Conservation (phyloP, 2,888 invertebrate genomes). For the Tortricodes alternella region DNA sequence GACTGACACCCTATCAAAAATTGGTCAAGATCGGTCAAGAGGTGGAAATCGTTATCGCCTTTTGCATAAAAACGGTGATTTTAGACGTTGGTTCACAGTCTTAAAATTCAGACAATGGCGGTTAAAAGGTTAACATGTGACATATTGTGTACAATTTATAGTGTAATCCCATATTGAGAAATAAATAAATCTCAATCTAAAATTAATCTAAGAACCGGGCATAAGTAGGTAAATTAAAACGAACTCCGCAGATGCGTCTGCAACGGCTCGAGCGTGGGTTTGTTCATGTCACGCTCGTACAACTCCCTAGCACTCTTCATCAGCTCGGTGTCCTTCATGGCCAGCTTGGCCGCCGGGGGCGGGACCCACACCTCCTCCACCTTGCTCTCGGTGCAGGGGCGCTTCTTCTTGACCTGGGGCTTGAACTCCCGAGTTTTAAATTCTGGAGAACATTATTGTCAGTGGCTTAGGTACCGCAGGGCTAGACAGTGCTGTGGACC, state of each 20-base stretch:
- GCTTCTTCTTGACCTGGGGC: constrained; percentile 59
- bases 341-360: constrained; percentile 51
- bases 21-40: no score
- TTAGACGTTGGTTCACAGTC: no score
- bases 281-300: constrained; percentile 60
- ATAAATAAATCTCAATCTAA: no score
- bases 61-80: no score
- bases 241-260: constrained; percentile 67
- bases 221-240: constrained; percentile 34
- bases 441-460: constrained; percentile 42
- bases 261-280: constrained; percentile 62
- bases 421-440: constrained; percentile 65
- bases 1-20: no score
- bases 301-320: constrained; percentile 68
- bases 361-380: constrained; percentile 36
- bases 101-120: no score
- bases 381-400: constrained; percentile 42
- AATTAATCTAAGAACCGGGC: background rate
- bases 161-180: no score
- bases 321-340: constrained; percentile 72
- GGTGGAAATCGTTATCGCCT: no score
- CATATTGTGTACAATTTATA: no score
- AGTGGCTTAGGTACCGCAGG: no score
- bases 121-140: no score
- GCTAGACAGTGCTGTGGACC: no score